Conservation (phyloP, 2,113 vertebrate species). For the Stictonetta naevosa region DNA sequence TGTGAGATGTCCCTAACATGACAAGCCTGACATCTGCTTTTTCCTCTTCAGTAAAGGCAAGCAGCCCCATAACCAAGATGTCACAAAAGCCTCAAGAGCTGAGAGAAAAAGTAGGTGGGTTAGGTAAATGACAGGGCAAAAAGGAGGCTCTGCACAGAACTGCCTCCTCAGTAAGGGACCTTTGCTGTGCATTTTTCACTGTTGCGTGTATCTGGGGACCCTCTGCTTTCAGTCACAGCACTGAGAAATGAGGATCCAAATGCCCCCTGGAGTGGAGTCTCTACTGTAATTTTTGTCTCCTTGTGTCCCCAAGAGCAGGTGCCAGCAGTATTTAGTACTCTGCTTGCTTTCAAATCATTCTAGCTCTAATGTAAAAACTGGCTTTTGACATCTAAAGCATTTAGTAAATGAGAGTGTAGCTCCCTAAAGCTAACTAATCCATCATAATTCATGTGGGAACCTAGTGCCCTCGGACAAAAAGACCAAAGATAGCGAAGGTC, state of each 20-base stretch:
- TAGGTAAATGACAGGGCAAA: background rate
- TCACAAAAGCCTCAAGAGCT: background rate
- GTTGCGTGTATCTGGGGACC: background rate
- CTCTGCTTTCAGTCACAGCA: background rate
- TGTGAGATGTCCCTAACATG: background rate
- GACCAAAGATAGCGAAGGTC: background rate
- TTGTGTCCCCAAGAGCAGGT: background rate
- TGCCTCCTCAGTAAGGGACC: background rate
- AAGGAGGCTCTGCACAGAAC: background rate
- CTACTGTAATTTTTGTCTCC: background rate
- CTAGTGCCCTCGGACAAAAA: background rate
- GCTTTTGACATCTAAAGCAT: conserved; percentile 37
- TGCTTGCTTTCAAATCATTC: conserved; percentile 7
- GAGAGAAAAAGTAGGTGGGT: background rate
- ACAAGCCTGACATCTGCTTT: background rate
- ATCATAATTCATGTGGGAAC: background rate
- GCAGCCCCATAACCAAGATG: background rate
- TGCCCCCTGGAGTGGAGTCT: background rate
- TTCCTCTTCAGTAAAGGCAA: background rate
- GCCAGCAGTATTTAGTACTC: background rate
- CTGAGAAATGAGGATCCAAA: background rate
- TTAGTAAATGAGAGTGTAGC: conserved; percentile 10
- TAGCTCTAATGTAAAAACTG: background rate
- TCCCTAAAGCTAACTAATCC: background rate
- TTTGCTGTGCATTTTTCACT: background rate